Evolutionary conservation across 2,797 vertebrate genomes (phyloP), one percentile per base, ranked within the genome.

Genomic region (Tachyglossus aculeatus): DNA sequence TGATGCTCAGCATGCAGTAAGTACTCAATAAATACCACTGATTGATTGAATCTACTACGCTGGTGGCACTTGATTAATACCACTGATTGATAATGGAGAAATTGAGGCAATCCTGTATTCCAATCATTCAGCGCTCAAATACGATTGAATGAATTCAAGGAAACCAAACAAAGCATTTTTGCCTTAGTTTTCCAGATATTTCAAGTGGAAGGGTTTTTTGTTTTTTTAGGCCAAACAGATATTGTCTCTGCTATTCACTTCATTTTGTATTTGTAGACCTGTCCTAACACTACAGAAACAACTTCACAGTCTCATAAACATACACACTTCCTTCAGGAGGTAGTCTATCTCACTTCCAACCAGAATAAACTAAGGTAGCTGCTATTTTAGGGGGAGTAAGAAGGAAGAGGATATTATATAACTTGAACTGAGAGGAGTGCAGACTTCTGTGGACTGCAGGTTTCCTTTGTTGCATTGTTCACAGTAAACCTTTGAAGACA

Each of bases 401-500:
- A 65, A 61, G 75, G 64, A 80, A 74, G 38, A 85, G 85, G 82
- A 83, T 85, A 16, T 85, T 78, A n/a, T 76, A 70, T 83, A 78
- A 85, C 68, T 78, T 80, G 62, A 66, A 22, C 50, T 21, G 9
- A n/a, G 29, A 18, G 16, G 24, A 31, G 31, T 10, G 31, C 45
- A 31, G 24, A 54, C 44, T 77, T 72, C 45, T 21, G 29, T n/a
- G 16, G 65, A 70, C 18, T 78, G 83, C 75, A 81, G 78, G 82
- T 85, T 85, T 83, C 81, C 53, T 39, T 74, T 9, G 7, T 64
- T 37, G 74, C 48, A 83, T 85, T 85, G 82, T 83, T 81, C 41
- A 52, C 14, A 45, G 76, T 73, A 65, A 74, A 74, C 53, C n/a
- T 36, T 72, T 78, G 36, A 72, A 47, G 67, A 9, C n/a, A n/a